These are phyloP conservation scores for Periphyllus acericola DNA, from an alignment of 2,888 invertebrate genomes.

Conservation along the genomic window DNA sequence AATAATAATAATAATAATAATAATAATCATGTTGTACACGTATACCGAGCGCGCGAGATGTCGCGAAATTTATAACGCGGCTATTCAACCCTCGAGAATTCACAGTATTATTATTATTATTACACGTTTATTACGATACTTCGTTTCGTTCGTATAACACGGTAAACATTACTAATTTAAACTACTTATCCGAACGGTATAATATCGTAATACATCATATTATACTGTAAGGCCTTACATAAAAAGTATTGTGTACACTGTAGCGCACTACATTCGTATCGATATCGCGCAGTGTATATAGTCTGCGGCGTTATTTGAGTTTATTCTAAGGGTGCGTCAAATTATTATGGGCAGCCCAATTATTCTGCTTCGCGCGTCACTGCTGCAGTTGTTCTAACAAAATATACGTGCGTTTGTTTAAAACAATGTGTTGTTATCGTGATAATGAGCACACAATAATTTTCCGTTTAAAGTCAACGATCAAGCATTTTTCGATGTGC, in stretches of 20 bases:
- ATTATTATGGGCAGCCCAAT: background rate
- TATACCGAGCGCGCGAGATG: background rate
- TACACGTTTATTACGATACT: background rate
- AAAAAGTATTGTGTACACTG: too few species aligned
- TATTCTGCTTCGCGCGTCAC: background rate
- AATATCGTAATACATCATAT: background rate
- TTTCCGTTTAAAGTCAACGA: too few species aligned
- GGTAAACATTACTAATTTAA: background rate
- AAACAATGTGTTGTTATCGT: too few species aligned
- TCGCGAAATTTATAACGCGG: conserved; percentile 4
- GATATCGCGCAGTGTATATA: too few species aligned
- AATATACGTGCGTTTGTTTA: too few species aligned
- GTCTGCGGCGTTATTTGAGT: background rate
- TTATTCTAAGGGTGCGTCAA: background rate
- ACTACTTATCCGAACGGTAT: background rate
- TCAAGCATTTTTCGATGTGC: too few species aligned
- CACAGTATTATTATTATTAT: background rate
- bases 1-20: background rate
- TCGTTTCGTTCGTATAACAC: background rate
- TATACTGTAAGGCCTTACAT: background rate
- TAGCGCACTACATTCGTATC: too few species aligned
- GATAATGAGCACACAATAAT: too few species aligned
- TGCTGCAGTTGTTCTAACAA: too few species aligned
- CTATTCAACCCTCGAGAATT: background rate
- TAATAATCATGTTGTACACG: background rate